Evolutionary conservation across 2,797 vertebrate species (phyloP).

Genomic region (Agapornis canus): DNA sequence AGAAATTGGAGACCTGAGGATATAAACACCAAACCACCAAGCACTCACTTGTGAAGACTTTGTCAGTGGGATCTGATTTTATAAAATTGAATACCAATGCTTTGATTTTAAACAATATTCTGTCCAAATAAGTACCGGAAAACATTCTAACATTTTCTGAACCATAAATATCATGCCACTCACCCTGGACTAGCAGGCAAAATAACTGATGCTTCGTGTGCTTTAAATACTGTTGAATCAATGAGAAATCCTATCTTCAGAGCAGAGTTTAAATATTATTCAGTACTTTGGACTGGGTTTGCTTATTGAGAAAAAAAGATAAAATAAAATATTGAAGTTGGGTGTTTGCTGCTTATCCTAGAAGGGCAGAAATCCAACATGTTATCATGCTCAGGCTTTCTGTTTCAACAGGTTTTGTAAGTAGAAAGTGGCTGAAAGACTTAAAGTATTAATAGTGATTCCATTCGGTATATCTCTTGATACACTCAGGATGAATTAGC

Average conservation of each 20-base stretch:
- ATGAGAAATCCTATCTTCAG: background rate
- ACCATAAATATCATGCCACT: background rate
- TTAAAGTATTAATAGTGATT: background rate
- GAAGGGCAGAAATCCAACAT: background rate
- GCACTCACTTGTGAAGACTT: background rate
- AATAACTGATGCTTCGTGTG: background rate
- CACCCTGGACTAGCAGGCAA: background rate
- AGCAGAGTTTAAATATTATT: background rate
- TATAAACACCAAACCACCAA: background rate
- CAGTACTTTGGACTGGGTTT: background rate
- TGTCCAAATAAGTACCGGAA: background rate
- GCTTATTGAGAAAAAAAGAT: background rate
- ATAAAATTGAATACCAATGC: background rate
- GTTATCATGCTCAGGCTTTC: background rate
- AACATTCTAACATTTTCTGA: background rate
- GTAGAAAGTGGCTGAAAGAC: background rate
- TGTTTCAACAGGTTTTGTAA: background rate
- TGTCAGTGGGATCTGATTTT: background rate
- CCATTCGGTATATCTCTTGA: background rate
- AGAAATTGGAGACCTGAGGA: background rate
- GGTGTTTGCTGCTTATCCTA: background rate
- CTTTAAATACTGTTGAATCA: background rate
- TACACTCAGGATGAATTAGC: background rate
- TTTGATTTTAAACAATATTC: background rate
- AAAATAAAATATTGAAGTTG: background rate